These are phyloP conservation scores for Drosophila longiperda DNA, from an alignment of 2,888 invertebrate genomes.

Conservation along the genomic window DNA sequence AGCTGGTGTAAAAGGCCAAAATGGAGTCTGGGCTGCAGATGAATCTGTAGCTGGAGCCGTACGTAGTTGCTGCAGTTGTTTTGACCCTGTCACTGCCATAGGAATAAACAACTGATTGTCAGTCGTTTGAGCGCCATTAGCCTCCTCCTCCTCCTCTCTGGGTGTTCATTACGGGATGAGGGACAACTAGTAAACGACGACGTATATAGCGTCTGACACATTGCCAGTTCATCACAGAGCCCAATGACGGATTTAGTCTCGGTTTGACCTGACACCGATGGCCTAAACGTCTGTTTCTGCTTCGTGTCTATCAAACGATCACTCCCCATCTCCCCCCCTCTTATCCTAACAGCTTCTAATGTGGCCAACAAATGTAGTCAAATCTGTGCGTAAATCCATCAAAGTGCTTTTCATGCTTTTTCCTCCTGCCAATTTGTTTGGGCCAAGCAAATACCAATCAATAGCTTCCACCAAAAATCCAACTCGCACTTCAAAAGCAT, in stretches of 20 bases:
- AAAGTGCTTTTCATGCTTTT: constrained; percentile 52
- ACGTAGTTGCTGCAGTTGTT: constrained; percentile 19
- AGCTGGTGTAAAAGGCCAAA: constrained; percentile 27
- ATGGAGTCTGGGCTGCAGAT: constrained; percentile 18
- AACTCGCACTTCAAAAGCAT: constrained; percentile 29
- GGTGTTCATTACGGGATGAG: constrained; percentile 6
- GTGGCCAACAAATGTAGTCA: constrained; percentile 70
- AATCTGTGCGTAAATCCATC: constrained; percentile 72
- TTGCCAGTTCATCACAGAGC: constrained; percentile 78
- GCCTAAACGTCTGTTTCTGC: constrained; percentile 43
- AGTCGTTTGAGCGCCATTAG: constrained; percentile 76
- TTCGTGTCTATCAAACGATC: constrained; percentile 14
- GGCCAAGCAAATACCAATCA: not conserved
- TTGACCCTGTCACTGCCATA: constrained; percentile 10
- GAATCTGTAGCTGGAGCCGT: constrained; percentile 15
- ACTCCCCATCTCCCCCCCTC: not conserved
- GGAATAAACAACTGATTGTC: constrained; percentile 77
- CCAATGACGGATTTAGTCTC: constrained; percentile 73
- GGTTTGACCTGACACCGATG: constrained; percentile 70
- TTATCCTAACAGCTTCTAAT: not conserved
- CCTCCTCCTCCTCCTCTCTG: constrained; percentile 21
- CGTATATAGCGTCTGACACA: constrained; percentile 61
- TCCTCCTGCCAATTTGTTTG: constrained; percentile 5
- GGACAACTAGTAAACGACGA: constrained; percentile 33
- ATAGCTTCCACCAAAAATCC: not conserved